phyloP scores from a whole-genome alignment of 2,113 vertebrate species.

The Oryzias javanicus region DNA sequence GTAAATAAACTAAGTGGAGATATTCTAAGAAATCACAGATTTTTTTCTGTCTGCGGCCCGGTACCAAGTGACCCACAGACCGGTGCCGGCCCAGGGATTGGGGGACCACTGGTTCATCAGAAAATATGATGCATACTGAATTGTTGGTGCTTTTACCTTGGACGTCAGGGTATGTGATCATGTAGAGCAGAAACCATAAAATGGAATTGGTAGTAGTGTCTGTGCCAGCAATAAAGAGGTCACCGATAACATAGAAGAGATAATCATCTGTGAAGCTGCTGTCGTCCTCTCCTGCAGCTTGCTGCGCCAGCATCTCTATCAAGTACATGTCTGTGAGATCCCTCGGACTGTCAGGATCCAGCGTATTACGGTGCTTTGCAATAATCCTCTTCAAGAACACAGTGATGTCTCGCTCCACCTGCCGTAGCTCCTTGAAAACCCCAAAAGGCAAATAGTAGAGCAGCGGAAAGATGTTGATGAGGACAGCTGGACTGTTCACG shows the following conservation, averaged over 20 bases:
- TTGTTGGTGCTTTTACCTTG: constrained; percentile 80
- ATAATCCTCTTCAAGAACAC: constrained; percentile 90
- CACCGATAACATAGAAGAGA: constrained; percentile 91
- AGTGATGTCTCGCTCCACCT: constrained; percentile 85
- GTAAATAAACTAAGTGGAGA: too few species aligned
- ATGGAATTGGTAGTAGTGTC: constrained; percentile 94
- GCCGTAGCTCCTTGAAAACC: constrained; percentile 84
- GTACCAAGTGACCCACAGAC: too few species aligned
- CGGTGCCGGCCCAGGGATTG: too few species aligned
- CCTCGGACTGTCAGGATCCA: constrained; percentile 83
- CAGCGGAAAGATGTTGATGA: constrained; percentile 88
- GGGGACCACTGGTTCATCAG: too few species aligned
- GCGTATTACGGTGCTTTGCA: constrained; percentile 78
- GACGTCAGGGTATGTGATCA: constrained; percentile 83
- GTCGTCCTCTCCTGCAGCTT: constrained; percentile 67
- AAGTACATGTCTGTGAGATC: constrained; percentile 97
- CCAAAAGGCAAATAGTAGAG: constrained; percentile 90
- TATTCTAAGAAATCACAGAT: too few species aligned
- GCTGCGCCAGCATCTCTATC: constrained; percentile 76
- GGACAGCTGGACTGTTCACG: constrained; percentile 78
- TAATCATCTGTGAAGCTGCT: constrained; percentile 90
- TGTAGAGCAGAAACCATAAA: constrained; percentile 94
- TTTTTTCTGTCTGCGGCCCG: too few species aligned
- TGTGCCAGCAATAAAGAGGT: constrained; percentile 95
- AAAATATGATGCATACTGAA: neutral